phyloP scores from a whole-genome alignment of 2,113 vertebrate species.

The Anthoscopus minutus region DNA sequence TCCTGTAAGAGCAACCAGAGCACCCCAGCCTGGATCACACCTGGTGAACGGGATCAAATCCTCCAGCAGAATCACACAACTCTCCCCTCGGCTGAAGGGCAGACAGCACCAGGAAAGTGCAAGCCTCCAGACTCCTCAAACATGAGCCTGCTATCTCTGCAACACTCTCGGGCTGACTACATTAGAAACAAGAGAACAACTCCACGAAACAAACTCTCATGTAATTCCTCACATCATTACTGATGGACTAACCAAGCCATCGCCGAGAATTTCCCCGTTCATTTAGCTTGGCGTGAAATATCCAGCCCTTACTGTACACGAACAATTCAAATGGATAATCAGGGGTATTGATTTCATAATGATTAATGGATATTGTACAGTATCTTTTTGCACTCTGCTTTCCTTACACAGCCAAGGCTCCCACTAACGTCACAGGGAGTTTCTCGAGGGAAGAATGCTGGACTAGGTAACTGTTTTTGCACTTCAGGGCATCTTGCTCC shows the following conservation, averaged over 20 bases:
- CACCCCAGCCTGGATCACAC: background rate
- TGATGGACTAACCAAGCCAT: background rate
- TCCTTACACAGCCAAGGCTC: conserved; percentile 38
- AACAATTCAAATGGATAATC: conserved; percentile 39
- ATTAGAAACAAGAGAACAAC: background rate
- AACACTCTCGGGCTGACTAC: background rate
- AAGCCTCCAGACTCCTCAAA: background rate
- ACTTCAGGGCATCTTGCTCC: conserved; percentile 22
- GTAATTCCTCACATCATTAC: background rate
- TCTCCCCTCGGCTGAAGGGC: background rate
- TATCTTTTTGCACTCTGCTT: conserved; percentile 38
- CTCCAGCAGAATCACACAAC: background rate
- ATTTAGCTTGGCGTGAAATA: background rate
- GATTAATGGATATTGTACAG: conserved; percentile 51
- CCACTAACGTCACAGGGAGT: conserved; percentile 52
- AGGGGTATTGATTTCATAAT: conserved; percentile 52
- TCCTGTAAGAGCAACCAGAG: background rate
- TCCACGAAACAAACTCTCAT: background rate
- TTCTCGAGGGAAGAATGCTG: conserved; percentile 49
- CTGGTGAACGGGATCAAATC: background rate
- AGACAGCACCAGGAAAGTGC: background rate
- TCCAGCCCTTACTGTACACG: background rate
- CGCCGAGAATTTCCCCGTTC: background rate
- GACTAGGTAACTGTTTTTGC: conserved; percentile 35
- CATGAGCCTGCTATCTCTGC: background rate